A percentile compares a stretch with the other conserved stretches of the same genome.
phyloP scores from a whole-genome alignment of 1,140 invertebrate genomes.

The Neotoxoptera formosana region DNA sequence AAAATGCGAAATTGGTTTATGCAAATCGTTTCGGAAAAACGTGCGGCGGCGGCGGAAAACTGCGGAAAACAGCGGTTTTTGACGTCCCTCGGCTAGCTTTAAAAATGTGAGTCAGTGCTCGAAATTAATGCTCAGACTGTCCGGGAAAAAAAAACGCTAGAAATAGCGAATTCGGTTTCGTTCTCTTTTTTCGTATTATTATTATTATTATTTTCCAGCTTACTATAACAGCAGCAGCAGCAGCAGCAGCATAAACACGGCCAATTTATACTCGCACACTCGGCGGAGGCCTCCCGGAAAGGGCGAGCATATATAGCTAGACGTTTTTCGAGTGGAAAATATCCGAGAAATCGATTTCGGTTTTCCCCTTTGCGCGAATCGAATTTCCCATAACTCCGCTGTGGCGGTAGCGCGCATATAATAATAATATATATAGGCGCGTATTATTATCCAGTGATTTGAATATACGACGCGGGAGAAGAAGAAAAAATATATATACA shows the following conservation, averaged over 20 bases:
- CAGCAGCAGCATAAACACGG: not conserved
- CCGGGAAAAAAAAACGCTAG: not conserved
- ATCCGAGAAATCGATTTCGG: not conserved
- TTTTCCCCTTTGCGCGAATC: not conserved
- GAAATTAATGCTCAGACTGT: not conserved
- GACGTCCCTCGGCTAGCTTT: not conserved
- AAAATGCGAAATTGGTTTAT: conserved; percentile 22
- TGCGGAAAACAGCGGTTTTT: not conserved
- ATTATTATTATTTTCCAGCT: not conserved
- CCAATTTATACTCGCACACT: not conserved
- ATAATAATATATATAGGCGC: not conserved
- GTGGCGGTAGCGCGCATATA: not conserved
- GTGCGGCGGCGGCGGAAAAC: no score
- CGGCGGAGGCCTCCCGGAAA: not conserved
- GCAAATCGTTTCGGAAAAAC: not conserved
- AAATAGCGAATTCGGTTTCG: not conserved
- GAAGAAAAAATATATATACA: not conserved
- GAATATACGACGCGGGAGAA: not conserved
- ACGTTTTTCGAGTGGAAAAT: conserved; percentile 12
- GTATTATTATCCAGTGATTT: not conserved
- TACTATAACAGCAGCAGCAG: not conserved
- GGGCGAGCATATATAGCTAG: not conserved
- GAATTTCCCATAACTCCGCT: not conserved
- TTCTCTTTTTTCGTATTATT: not conserved
- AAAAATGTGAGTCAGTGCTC: not conserved